phyloP scores from a whole-genome alignment of 2,113 vertebrate genomes.

The Rhinolophus sinicus region DNA sequence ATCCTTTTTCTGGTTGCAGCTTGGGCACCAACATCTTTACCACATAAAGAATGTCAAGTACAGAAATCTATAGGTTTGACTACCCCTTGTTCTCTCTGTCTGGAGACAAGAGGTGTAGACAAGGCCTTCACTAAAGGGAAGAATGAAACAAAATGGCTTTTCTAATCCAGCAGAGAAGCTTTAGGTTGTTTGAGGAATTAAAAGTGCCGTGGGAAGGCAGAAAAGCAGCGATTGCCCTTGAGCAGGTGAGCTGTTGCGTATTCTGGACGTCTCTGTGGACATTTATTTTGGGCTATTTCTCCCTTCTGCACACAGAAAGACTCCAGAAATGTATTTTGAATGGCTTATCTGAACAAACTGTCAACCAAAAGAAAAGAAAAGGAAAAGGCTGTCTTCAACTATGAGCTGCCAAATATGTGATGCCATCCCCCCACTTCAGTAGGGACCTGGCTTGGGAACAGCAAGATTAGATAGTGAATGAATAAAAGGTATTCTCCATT shows the following conservation, averaged over 20 bases:
- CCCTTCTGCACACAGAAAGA: background rate
- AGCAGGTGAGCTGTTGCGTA: background rate
- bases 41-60: slow-evolving; percentile 37
- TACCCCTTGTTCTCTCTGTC: slow-evolving; percentile 2
- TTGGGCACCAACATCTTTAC: background rate
- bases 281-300: background rate
- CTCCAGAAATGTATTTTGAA: background rate
- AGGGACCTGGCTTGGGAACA: background rate
- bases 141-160: background rate
- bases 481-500: slow-evolving; percentile 37
- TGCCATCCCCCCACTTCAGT: background rate
- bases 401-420: slow-evolving; percentile 5
- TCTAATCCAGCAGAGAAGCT: slow-evolving; percentile 16
- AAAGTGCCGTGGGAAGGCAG: background rate
- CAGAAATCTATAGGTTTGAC: slow-evolving; percentile 47
- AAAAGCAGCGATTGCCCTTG: background rate
- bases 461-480: slow-evolving; percentile 30
- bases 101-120: background rate
- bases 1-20: background rate
- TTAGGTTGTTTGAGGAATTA: slow-evolving; percentile 35
- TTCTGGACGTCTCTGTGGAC: background rate
- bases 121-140: background rate
- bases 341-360: slow-evolving; percentile 48
- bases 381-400: slow-evolving; percentile 6
- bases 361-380: slow-evolving; percentile 22